Conservation (phyloP, 2,888 invertebrate species). For the Nomada flava region DNA sequence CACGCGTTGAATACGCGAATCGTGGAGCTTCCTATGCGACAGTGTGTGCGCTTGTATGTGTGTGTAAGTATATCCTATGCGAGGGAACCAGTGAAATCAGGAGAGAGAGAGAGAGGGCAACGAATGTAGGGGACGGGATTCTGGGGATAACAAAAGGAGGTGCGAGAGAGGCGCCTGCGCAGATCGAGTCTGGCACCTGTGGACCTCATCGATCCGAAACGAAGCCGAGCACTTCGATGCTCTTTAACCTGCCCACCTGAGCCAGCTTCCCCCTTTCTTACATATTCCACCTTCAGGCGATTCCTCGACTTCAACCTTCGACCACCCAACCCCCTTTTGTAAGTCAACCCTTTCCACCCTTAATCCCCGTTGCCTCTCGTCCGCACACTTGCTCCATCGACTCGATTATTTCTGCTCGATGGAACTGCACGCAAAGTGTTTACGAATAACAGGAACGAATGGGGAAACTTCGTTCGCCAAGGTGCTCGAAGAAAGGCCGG, state of each 20-base stretch:
- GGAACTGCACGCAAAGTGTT: too few species aligned
- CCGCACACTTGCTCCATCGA: neutral
- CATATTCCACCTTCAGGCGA: slow-evolving; percentile 3
- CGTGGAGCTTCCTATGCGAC: neutral
- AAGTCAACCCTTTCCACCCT: neutral
- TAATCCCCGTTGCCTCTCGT: neutral
- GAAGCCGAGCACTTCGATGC: slow-evolving; percentile 62
- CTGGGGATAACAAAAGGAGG: slow-evolving; percentile 64
- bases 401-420: too few species aligned
- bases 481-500: too few species aligned
- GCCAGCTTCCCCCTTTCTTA: slow-evolving; percentile 8
- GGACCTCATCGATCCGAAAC: slow-evolving; percentile 83
- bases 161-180: slow-evolving; percentile 80
- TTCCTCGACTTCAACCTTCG: neutral
- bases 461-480: neutral
- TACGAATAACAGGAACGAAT: neutral
- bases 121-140: slow-evolving; percentile 18
- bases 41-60: neutral
- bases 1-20: slow-evolving; percentile 18
- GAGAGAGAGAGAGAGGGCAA: slow-evolving; percentile 17
- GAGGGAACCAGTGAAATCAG: slow-evolving; percentile 10
- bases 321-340: neutral
- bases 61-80: neutral
- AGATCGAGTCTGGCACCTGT: slow-evolving; percentile 81
- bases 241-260: slow-evolving; percentile 68